Percentiles rank a stretch among this genome's conserved stretches.
Evolutionary conservation across 1,140 invertebrate species (phyloP).

Genomic region (Euura saliciscinereae): DNA sequence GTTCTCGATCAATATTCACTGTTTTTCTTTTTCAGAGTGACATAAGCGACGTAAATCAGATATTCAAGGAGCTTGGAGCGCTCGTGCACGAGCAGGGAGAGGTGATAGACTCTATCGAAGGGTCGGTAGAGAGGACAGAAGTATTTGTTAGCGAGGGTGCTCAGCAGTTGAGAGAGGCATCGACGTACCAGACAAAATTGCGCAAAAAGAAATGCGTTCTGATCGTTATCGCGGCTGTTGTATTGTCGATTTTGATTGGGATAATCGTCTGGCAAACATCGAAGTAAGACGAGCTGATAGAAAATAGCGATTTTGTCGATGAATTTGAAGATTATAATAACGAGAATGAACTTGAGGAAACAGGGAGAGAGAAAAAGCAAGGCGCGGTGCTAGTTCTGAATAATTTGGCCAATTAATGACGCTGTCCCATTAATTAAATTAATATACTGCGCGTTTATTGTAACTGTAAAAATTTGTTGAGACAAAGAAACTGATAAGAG

Average conservation of each 20-base stretch:
- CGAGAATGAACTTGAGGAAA: background rate
- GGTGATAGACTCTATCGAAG: constrained; percentile 95
- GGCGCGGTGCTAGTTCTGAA: too few species aligned
- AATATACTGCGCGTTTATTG: too few species aligned
- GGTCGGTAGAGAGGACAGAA: constrained; percentile 89
- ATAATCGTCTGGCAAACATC: constrained; percentile 66
- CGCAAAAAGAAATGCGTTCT: constrained; percentile 87
- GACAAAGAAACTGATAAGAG: too few species aligned
- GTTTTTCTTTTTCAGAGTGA: constrained; percentile 73
- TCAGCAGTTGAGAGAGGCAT: constrained; percentile 81
- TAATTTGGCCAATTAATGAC: too few species aligned
- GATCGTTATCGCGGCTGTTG: constrained; percentile 67
- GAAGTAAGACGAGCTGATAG: background rate
- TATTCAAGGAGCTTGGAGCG: constrained; percentile 96
- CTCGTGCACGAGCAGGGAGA: constrained; percentile 98
- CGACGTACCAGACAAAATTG: constrained; percentile 85
- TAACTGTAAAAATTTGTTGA: too few species aligned
- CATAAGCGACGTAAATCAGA: constrained; percentile 96
- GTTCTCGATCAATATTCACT: constrained; percentile 10
- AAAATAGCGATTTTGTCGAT: background rate
- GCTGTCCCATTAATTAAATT: too few species aligned
- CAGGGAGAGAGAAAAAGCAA: too few species aligned
- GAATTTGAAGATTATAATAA: background rate
- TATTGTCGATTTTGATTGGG: constrained; percentile 74
- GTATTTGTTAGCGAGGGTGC: constrained; percentile 84